phyloP scores from a whole-genome alignment of 2,888 invertebrate species.

The Heliconius hortense region DNA sequence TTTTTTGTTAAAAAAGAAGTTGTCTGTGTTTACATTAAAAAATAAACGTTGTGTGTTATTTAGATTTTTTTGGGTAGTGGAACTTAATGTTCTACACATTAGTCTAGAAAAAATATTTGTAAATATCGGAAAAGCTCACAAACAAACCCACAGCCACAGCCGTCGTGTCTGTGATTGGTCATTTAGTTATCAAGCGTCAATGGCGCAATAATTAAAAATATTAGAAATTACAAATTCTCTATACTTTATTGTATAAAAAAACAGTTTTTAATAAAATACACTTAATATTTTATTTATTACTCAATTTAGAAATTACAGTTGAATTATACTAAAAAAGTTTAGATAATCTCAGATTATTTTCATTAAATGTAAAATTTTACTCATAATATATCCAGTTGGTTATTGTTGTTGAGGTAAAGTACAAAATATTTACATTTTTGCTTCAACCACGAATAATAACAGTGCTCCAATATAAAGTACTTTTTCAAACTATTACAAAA shows the following conservation, averaged over 20 bases:
- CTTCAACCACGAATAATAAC: background rate
- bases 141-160: background rate
- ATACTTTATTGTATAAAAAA: no score
- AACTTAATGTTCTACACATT: background rate
- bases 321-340: background rate
- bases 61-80: background rate
- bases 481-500: constrained; percentile 19
- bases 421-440: background rate
- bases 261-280: no score
- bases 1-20: background rate
- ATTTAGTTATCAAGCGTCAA: background rate
- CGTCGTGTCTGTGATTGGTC: background rate
- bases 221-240: background rate
- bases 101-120: background rate
- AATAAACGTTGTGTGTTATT: background rate
- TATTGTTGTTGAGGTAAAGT: background rate
- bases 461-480: background rate
- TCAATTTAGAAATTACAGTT: background rate
- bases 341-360: background rate
- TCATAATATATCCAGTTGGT: background rate
- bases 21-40: background rate
- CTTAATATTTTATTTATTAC: background rate
- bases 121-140: background rate
- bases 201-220: background rate
- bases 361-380: background rate